Conservation (phyloP, 2,797 vertebrate species). For the Kryptolebias ocellatus region DNA sequence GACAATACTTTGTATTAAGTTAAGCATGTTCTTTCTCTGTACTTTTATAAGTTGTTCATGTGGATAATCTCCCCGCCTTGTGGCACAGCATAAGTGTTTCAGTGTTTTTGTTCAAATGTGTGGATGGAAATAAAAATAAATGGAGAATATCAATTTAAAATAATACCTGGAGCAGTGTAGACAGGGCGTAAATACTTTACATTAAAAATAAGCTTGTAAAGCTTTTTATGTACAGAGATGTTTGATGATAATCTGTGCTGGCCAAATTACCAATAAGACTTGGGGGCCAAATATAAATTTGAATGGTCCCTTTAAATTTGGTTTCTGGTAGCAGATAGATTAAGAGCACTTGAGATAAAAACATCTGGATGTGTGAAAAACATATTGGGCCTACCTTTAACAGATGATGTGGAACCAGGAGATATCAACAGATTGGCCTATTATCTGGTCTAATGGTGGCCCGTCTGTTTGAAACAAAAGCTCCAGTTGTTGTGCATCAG, state of each 20-base stretch:
- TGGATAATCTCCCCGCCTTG: no score
- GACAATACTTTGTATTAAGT: no score
- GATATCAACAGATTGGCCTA: slow-evolving; percentile 66
- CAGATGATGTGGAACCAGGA: slow-evolving; percentile 44
- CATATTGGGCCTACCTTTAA: slow-evolving; percentile 34
- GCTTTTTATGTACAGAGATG: no score
- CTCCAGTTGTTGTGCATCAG: slow-evolving; percentile 62
- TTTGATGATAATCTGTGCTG: not conserved
- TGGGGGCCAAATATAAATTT: not conserved
- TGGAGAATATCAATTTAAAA: no score
- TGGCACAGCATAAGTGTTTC: no score
- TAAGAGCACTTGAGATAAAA: slow-evolving; percentile 23
- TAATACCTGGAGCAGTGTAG: no score
- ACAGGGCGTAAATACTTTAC: no score
- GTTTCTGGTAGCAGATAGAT: slow-evolving; percentile 7
- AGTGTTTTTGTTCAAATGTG: no score
- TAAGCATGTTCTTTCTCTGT: no score
- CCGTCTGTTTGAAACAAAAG: slow-evolving; percentile 74
- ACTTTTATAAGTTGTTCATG: no score
- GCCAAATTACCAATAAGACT: not conserved
- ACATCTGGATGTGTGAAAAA: slow-evolving; percentile 48
- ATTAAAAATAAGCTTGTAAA: no score
- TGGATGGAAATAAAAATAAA: no score
- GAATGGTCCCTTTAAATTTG: not conserved
- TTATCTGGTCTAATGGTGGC: slow-evolving; percentile 75